Conservation (phyloP, 2,888 invertebrate genomes). For the Agapostemon virescens region DNA sequence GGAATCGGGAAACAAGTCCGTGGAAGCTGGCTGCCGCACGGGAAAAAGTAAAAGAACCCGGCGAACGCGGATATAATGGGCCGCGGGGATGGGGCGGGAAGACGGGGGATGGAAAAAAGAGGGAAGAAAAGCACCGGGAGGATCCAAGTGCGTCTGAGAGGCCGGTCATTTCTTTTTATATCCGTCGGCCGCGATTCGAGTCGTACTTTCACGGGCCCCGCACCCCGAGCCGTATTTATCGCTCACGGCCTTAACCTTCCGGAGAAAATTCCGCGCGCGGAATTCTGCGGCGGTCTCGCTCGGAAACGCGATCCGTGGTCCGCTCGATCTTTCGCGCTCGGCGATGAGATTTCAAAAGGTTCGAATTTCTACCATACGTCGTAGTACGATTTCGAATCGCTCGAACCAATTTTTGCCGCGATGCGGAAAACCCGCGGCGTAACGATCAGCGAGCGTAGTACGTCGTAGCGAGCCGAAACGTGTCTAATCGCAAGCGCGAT, state of each 20-base stretch:
- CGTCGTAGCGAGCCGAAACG: neutral
- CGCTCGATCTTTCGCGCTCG: too few relatives aligned
- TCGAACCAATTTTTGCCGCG: too few relatives aligned
- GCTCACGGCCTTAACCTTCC: slow-evolving; percentile 53
- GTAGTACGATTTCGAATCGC: too few relatives aligned
- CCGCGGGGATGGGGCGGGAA: neutral
- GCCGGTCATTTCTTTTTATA: slow-evolving; percentile 75
- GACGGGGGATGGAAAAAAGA: neutral
- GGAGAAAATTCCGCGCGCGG: slow-evolving; percentile 9
- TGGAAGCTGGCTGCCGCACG: slow-evolving; percentile 28
- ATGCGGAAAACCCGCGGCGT: too few relatives aligned
- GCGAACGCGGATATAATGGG: slow-evolving; percentile 33
- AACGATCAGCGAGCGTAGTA: too few relatives aligned
- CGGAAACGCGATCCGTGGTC: too few relatives aligned
- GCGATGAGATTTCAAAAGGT: too few relatives aligned
- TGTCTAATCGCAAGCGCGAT: neutral
- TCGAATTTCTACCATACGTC: too few relatives aligned
- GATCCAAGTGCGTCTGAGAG: slow-evolving; percentile 68
- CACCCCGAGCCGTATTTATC: slow-evolving; percentile 64
- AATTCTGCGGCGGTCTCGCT: neutral
- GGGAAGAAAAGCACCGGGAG: slow-evolving; percentile 32
- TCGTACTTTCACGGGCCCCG: slow-evolving; percentile 54
- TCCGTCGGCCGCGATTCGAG: slow-evolving; percentile 63
- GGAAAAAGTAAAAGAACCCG: slow-evolving; percentile 30
- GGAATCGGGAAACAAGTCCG: slow-evolving; percentile 63